Evolutionary conservation across 2,888 invertebrate genomes (phyloP), one percentile per base, ranked within the genome.

Genomic region (Crematogaster levior): DNA sequence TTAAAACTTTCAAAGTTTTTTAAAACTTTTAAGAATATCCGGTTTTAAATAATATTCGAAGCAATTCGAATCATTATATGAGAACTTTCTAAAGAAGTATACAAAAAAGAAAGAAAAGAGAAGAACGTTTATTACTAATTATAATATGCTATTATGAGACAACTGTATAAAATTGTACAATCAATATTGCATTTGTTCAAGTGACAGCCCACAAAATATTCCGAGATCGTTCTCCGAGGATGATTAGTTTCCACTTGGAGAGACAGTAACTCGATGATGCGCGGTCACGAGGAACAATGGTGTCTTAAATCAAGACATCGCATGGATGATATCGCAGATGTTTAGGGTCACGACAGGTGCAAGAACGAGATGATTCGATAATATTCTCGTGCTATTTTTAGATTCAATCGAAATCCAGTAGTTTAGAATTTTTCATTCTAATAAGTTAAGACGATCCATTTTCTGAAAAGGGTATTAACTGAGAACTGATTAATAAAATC

Each of bases 161-260:
- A 60, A 61, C 0, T 37, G 7, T 37, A 12, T 37, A 37, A n/a
- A 61, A 61, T 37, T 37, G 6, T 37, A 37, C 6, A 60, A 61
- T 61, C 24, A 1, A 21, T 61, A 21, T 21, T 12, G 12, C 21
- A 61, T 61, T 61, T 61, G 12, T n/a, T 34, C 4, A 60, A 70
- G 10, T 70, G 1, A 10, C 18, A n/a, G 56, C 18, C 21, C 9
- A 40, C n/a, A 66, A 77, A 37, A 40, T 51, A 84, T 68, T 82
- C 12, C 70, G 61, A 84, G 82, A 89, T 89, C 83, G 75, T 84
- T 72, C 77, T 90, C 89, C 88, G 90, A 89, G 91, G 89, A 93
- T 93, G 94, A 94, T 94, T 93, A 93, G 93, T 93, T 94, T 94
- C 92, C 92, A 93, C 89, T 93, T 90, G 93, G 93, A 89, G 85